Evolutionary conservation across 2,797 vertebrate species (phyloP).

Genomic region (Alectoris magna): DNA sequence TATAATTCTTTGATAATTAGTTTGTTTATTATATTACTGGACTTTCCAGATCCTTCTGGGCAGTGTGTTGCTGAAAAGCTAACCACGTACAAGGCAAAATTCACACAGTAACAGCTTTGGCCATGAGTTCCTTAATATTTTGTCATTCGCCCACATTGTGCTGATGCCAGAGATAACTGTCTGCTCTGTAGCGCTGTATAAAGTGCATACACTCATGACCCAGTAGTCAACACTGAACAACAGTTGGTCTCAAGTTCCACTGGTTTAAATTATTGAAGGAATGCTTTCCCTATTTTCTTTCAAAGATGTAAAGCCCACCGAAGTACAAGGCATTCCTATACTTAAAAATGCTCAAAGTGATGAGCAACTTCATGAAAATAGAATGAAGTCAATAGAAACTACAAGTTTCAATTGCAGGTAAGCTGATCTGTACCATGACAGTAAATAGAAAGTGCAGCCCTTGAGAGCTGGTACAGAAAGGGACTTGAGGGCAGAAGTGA

Average conservation of each 20-base stretch:
- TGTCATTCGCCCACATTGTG: background rate
- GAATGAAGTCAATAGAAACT: background rate
- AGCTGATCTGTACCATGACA: background rate
- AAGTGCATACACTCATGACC: background rate
- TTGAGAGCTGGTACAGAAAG: background rate
- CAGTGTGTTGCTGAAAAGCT: background rate
- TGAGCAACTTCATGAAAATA: background rate
- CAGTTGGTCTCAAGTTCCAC: background rate
- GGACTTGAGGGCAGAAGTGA: background rate
- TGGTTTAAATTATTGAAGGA: background rate
- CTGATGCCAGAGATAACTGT: background rate
- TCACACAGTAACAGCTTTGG: background rate
- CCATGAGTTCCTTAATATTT: background rate
- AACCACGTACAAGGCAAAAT: background rate
- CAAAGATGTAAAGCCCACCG: background rate
- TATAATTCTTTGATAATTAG: background rate
- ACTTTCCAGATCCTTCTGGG: background rate
- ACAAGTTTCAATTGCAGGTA: background rate
- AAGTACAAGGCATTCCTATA: background rate
- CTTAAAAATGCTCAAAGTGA: background rate
- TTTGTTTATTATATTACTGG: background rate
- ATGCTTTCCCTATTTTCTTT: background rate
- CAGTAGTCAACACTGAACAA: background rate
- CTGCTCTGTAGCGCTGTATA: background rate
- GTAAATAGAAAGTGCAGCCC: background rate